Conservation (phyloP, 2,888 invertebrate genomes). For the Ochropacha duplaris region DNA sequence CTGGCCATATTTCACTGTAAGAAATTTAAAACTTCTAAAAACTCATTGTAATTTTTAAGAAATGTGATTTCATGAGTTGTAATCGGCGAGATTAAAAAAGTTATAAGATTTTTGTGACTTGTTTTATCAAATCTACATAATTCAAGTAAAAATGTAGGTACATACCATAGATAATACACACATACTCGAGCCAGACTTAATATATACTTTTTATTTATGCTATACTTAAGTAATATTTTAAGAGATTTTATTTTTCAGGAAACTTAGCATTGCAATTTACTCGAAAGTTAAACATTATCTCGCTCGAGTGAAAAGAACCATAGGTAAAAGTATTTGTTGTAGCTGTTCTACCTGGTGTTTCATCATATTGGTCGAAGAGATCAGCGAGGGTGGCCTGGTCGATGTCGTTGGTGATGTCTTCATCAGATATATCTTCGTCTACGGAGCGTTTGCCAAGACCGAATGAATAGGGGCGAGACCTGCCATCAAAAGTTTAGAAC, state of each 20-base stretch:
- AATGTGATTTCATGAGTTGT: neutral
- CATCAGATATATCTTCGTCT: slow-evolving; percentile 63
- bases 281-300: too few relatives aligned
- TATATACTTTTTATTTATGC: too few relatives aligned
- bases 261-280: too few relatives aligned
- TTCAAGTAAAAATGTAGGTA: too few relatives aligned
- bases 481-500: slow-evolving; percentile 24
- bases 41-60: too few relatives aligned
- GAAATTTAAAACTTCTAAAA: too few relatives aligned
- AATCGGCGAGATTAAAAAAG: neutral
- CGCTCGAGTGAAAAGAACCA: too few relatives aligned
- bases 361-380: slow-evolving; percentile 67
- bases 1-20: too few relatives aligned
- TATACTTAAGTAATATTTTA: neutral
- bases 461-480: slow-evolving; percentile 70
- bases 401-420: slow-evolving; percentile 50
- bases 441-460: slow-evolving; percentile 78
- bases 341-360: slow-evolving; percentile 42
- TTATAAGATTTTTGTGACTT: neutral
- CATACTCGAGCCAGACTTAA: too few relatives aligned
- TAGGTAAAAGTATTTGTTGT: too few relatives aligned
- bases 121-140: neutral
- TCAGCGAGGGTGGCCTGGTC: slow-evolving; percentile 66
- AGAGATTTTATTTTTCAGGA: neutral
- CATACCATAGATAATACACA: too few relatives aligned